Conservation (phyloP, 2,888 invertebrate genomes). For the Netelia inedita region DNA sequence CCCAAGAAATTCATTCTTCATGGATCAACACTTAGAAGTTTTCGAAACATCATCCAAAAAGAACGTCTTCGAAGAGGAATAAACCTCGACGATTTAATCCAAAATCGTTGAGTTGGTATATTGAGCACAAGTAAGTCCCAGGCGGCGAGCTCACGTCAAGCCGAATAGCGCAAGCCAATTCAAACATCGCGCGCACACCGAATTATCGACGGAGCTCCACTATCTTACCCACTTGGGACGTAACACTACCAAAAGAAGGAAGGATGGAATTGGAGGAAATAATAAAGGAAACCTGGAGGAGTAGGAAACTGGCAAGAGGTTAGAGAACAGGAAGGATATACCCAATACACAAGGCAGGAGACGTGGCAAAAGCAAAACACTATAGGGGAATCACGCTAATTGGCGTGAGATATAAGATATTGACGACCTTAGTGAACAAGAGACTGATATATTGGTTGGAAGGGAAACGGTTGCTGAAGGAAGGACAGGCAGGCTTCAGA, state of each 20-base stretch:
- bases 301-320: neutral
- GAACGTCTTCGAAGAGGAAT: too few species aligned
- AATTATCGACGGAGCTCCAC: too few species aligned
- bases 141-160: too few species aligned
- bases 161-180: too few species aligned
- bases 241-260: neutral
- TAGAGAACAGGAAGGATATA: neutral
- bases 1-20: too few species aligned
- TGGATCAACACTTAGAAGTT: too few species aligned
- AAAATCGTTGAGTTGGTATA: too few species aligned
- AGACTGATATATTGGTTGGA: neutral
- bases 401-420: constrained; percentile 7
- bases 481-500: constrained; percentile 4
- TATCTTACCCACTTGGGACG: too few species aligned
- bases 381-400: neutral
- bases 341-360: neutral
- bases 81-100: too few species aligned
- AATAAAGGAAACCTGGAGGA: neutral
- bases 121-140: too few species aligned
- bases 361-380: neutral
- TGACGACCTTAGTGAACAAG: neutral
- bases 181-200: too few species aligned
- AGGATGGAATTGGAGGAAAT: neutral
- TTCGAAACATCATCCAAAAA: too few species aligned
- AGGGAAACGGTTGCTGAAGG: neutral